Percentiles rank a stretch among this genome's conserved stretches.
Evolutionary conservation across 2,888 invertebrate genomes (phyloP).

Genomic region (Saturnia pavonia): DNA sequence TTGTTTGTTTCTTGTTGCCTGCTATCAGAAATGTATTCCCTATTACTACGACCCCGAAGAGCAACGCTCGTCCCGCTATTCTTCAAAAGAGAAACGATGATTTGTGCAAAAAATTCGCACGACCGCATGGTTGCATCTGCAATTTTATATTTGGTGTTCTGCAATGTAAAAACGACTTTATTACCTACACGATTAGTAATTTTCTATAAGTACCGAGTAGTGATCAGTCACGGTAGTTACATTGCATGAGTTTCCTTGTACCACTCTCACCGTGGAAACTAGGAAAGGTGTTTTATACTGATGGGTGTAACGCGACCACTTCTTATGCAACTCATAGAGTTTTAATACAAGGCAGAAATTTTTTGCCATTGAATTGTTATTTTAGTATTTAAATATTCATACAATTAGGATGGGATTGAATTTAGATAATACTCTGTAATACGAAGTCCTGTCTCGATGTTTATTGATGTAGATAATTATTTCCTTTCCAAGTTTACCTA

Average conservation of each 20-base stretch:
- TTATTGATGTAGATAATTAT: too few species aligned
- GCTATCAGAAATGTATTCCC: too few species aligned
- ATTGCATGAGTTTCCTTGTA: conserved; percentile 20
- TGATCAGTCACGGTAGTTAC: conserved; percentile 18
- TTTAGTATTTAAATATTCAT: not conserved
- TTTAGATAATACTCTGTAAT: too few species aligned
- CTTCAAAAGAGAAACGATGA: conserved; percentile 1
- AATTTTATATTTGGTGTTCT: not conserved
- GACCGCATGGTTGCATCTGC: not conserved
- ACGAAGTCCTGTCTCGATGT: too few species aligned
- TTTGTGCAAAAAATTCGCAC: conserved; percentile 1
- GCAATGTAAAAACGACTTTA: conserved; percentile 3
- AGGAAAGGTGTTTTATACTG: conserved; percentile 14
- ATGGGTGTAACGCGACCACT: not conserved
- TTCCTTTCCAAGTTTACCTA: too few species aligned
- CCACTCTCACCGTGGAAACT: conserved; percentile 23
- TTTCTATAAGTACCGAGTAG: not conserved
- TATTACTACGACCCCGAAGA: not conserved
- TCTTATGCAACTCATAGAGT: not conserved
- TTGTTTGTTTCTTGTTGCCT: too few species aligned
- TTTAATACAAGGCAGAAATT: not conserved
- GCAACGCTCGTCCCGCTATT: not conserved
- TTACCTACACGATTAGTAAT: not conserved
- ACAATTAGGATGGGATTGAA: too few species aligned
- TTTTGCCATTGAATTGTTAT: not conserved